Evolutionary conservation across 2,113 vertebrate species (phyloP).

Genomic region (Lates calcarifer): DNA sequence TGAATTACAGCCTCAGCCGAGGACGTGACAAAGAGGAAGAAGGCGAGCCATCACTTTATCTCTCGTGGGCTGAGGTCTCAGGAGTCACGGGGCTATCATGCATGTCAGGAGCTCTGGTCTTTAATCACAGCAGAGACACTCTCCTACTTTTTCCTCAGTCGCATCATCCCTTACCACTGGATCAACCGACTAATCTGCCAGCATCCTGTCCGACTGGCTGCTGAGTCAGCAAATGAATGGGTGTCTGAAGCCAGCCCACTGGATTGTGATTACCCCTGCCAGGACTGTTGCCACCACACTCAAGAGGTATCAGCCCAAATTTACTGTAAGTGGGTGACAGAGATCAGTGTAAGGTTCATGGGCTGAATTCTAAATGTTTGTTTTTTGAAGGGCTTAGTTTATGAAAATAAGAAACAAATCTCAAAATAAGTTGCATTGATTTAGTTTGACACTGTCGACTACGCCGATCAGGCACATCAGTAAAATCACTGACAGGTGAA

Average conservation of each 20-base stretch:
- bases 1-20: conserved; percentile 55
- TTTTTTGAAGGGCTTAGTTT: not conserved
- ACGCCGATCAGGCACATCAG: too few species aligned
- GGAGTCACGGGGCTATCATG: conserved; percentile 60
- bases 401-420: too few species aligned
- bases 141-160: conserved; percentile 48
- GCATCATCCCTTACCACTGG: conserved; percentile 47
- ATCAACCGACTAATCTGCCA: conserved; percentile 61
- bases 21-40: conserved; percentile 13
- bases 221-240: conserved; percentile 70
- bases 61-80: conserved; percentile 49
- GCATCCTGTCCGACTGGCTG: conserved; percentile 53
- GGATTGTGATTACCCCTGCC: conserved; percentile 48
- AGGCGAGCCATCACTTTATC: conserved; percentile 57
- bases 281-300: conserved; percentile 2
- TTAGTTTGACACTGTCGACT: too few species aligned
- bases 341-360: conserved; percentile 7
- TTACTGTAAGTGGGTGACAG: conserved; percentile 10
- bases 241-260: conserved; percentile 56
- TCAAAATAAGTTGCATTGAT: too few species aligned
- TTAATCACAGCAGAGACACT: conserved; percentile 67
- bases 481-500: too few species aligned
- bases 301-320: conserved; percentile 13
- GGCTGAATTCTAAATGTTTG: conserved; percentile 12
- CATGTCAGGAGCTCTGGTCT: conserved; percentile 62